A percentile compares a stretch with the other conserved stretches of the same genome.
phyloP scores from a whole-genome alignment of 2,888 invertebrate genomes.

The Thera britannica region DNA sequence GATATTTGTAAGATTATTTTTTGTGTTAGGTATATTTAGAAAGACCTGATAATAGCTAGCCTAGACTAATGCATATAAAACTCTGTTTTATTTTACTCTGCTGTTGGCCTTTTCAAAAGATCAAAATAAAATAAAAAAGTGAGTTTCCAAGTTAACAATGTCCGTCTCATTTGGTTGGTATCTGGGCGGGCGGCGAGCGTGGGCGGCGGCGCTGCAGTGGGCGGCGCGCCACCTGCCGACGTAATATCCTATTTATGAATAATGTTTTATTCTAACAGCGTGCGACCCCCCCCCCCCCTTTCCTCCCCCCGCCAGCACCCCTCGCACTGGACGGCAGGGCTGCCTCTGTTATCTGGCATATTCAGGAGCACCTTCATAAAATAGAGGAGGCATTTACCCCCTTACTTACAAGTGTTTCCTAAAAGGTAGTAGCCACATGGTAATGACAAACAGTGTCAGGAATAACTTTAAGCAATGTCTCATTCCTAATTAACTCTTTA shows the following conservation, averaged over 20 bases:
- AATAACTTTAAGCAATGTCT: no score
- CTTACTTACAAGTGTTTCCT: no score
- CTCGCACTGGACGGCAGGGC: constrained; percentile 47
- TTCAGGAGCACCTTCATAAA: constrained; percentile 9
- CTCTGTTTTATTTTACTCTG: no score
- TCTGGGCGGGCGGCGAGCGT: constrained; percentile 23
- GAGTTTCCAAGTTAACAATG: constrained; percentile 23
- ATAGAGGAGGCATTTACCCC: not conserved
- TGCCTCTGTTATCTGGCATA: constrained; percentile 35
- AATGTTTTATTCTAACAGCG: constrained; percentile 84
- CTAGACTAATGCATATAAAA: no score
- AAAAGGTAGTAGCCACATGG: no score
- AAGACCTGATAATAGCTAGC: no score
- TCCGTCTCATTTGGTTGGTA: constrained; percentile 33
- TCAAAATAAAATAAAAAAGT: not conserved
- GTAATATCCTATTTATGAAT: constrained; percentile 84
- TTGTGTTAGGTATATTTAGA: no score
- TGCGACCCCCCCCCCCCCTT: constrained; percentile 63
- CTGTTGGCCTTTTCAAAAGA: not conserved
- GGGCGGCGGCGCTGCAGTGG: constrained; percentile 38
- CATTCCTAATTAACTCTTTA: no score
- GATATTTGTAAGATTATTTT: no score
- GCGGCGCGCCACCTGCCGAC: constrained; percentile 46
- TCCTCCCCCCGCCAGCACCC: constrained; percentile 16
- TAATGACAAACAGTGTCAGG: no score